Conservation (phyloP, 92 coral and sea anemone genomes). For the Pocillopora grandis region DNA sequence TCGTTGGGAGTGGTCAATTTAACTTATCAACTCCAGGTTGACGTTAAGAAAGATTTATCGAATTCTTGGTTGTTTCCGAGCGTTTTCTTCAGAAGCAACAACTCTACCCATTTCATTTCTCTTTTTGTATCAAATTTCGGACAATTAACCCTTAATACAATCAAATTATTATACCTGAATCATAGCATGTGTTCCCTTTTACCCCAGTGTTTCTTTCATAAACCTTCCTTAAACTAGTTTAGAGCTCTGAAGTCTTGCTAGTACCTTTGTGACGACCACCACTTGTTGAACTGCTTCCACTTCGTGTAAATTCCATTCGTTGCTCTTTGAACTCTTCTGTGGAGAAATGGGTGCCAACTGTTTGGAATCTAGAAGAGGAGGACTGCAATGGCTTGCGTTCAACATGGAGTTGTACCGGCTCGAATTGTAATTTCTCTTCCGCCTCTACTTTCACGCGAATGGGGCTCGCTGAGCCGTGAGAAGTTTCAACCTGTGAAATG, state of each 20-base stretch:
- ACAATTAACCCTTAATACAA: neutral
- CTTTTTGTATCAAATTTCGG: neutral
- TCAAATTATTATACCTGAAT: neutral
- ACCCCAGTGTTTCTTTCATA: neutral
- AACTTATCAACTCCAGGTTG: neutral
- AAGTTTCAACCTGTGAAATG: constrained; percentile 46
- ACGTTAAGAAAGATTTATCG: neutral
- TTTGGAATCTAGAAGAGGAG: constrained; percentile 20
- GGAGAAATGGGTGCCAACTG: constrained; percentile 5
- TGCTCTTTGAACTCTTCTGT: constrained; percentile 27
- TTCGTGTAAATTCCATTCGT: constrained; percentile 14
- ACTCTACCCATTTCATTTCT: neutral
- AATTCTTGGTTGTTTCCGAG: neutral
- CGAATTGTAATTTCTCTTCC: constrained; percentile 44
- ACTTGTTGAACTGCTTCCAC: constrained; percentile 13
- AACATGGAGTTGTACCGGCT: constrained; percentile 33
- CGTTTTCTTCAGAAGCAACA: neutral
- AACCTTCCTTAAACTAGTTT: neutral
- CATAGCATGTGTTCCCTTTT: neutral
- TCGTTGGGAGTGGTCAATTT: neutral
- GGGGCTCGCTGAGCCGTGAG: constrained; percentile 34
- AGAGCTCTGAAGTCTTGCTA: constrained; percentile 31
- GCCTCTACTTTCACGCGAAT: constrained; percentile 47
- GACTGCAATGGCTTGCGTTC: constrained; percentile 35
- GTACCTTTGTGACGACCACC: constrained; percentile 13